Evolutionary conservation across 2,797 vertebrate genomes (phyloP), one percentile per base, ranked within the genome.

Genomic region (Pseudomugil gertrudae): DNA sequence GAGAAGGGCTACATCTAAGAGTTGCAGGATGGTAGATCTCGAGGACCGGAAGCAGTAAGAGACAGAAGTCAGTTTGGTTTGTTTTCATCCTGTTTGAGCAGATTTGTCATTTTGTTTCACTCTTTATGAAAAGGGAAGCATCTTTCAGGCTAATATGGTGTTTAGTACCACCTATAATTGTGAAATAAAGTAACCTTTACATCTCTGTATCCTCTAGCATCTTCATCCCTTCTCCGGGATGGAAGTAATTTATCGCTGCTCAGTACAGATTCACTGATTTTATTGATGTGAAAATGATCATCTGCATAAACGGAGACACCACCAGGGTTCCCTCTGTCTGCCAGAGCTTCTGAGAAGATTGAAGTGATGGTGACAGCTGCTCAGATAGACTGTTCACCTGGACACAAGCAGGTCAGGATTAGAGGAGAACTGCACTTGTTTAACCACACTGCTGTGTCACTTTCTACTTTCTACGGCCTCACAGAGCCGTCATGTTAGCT

Each of bases 371-470:
- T 1, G 24, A 66, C 40, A 43, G 43, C 36, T 72, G 75, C 72
- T 79, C 69, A 77, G 76, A n/a, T 7, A 50, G 23, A 5, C 5
- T 23, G 23, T 2, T 75, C 76, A 76, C 69, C 63, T 54, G 64
- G 66, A 36, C 68, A 72, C 55, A 47, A 74, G 71, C 76, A 24
- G 47, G 23, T 14, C 23, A 24, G 47, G 23, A 13, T 27, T 21
- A 13, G 47, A 23, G 30, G 52, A 32, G 67, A 80, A 57, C 58
- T 57, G 66, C 56, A 64, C 63, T 65, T 69, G 69, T 75, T 78
- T 60, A 69, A 51, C 63, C 43, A 14, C 24, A 14, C 48, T 26
- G 0, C 48, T 63, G 54, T 45, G 51, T 3, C 32, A 62, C 48
- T 82, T 76, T 69, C 60, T 78, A 33, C 38, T 27, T 38, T 10